Conservation (phyloP, 2,888 invertebrate genomes). For the Cryptus armator region DNA sequence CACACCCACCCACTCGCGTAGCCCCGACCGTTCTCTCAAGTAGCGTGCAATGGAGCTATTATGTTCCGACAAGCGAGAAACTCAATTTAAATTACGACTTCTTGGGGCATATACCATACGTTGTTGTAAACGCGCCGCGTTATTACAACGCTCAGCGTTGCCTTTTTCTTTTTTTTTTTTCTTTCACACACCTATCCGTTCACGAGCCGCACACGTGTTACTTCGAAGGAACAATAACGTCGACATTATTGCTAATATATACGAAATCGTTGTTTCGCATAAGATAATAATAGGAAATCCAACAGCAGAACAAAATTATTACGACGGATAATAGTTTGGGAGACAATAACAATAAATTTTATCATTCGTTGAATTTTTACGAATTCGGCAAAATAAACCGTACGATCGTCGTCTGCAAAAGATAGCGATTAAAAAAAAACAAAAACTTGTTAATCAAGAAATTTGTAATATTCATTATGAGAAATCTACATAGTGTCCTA, state of each 20-base stretch:
- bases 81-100: conserved; percentile 80
- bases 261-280: neutral
- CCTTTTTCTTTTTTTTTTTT: neutral
- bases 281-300: neutral
- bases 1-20: conserved; percentile 76
- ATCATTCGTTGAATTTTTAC: neutral
- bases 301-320: neutral
- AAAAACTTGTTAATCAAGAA: neutral
- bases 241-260: neutral
- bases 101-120: conserved; percentile 38
- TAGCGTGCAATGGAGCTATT: conserved; percentile 80
- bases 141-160: conserved; percentile 44
- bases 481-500: neutral
- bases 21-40: conserved; percentile 70
- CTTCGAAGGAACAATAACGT: neutral
- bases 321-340: too few relatives aligned
- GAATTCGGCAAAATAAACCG: too few relatives aligned
- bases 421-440: neutral
- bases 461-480: neutral
- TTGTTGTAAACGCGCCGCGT: conserved; percentile 38
- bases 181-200: neutral
- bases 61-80: conserved; percentile 78
- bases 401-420: neutral
- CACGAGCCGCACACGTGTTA: neutral
- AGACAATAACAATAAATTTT: neutral